Base-by-base conservation (phyloP, 1,140 invertebrate genomes). In the Zaprionus taronus region DNA sequence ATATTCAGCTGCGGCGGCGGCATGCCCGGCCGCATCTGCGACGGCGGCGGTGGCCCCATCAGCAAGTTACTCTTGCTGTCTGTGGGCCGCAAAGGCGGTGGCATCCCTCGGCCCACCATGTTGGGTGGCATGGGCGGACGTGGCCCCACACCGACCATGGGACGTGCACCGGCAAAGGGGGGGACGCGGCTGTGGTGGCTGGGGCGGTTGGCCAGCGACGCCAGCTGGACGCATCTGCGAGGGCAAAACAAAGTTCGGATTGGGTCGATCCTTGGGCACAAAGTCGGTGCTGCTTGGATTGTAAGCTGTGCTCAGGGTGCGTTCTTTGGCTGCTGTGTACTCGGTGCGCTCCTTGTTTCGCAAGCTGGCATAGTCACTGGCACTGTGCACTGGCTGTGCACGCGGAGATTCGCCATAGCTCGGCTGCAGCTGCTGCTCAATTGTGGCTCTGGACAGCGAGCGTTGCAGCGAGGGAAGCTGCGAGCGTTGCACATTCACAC, bases 31-130 rank as follows among this genome's bases (percentile, higher is more conserved):
- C 86, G 65, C 80, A 90, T 85, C 9, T 72, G 72, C 7, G 73
- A 81, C 6, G 75, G 66, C 9, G 68, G 83, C 20, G 85, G 86
- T 20, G 82, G 87, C 15, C 83, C 90, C 81, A 91, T 85, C 0
- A 92, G 70, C 72, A 92, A 28, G 44, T 92, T 92, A 76, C 74
- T 91, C 61, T 89, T 87, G 75, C 91, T 92, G 62, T 93, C 91
- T 53, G 79, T 91, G 6, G 64, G 72, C n/a, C 91, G 79, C 60
- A 92, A 49, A 5, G 86, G 91, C n/a, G 85, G 85, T 7, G 85
- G 85, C 83, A 86, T 77, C 7, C 67, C 69, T 11, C 84, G 67
- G 14, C 64, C 63, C 22, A 51, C 79, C 86, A 89, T 89, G 22
- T 89, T 89, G 1, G 89, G 89, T 6, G 89, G 89, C 82, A 86